phyloP scores from a whole-genome alignment of 2,113 vertebrate genomes.

The Micromys minutus region DNA sequence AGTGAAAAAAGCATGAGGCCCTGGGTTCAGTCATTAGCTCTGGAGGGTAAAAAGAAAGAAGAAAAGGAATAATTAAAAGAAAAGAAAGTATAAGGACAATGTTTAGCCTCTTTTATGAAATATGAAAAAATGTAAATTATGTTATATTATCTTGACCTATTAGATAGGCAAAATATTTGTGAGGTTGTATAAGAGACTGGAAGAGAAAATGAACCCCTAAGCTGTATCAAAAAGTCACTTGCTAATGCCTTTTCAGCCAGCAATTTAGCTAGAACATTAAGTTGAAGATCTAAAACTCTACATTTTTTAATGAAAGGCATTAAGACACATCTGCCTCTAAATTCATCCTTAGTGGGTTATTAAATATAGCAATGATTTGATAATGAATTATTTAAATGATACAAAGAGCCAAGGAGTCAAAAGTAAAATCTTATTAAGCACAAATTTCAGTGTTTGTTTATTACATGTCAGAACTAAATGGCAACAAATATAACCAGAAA shows the following conservation, averaged over 20 bases:
- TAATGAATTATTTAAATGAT: background rate
- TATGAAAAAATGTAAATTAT: background rate
- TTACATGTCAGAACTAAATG: background rate
- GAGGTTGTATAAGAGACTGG: background rate
- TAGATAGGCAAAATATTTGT: conserved; percentile 15
- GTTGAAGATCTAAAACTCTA: background rate
- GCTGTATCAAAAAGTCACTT: background rate
- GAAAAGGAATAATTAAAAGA: background rate
- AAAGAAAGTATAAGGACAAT: background rate
- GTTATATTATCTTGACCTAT: background rate
- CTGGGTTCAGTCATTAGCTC: background rate
- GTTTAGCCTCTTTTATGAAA: background rate
- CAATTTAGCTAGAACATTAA: background rate
- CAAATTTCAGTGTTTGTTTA: background rate
- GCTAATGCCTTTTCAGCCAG: background rate
- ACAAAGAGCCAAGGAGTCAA: background rate
- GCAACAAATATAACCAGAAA: background rate
- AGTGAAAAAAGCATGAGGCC: background rate
- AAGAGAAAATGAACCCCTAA: conserved; percentile 2
- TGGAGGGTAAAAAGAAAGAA: background rate
- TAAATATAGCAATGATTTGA: background rate
- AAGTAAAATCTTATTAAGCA: background rate
- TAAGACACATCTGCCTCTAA: background rate
- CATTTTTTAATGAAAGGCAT: background rate
- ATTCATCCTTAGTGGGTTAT: background rate